Percentiles rank a stretch among this genome's conserved stretches.
Conservation (phyloP, 1,140 invertebrate species). For the Bombyx mandarina region DNA sequence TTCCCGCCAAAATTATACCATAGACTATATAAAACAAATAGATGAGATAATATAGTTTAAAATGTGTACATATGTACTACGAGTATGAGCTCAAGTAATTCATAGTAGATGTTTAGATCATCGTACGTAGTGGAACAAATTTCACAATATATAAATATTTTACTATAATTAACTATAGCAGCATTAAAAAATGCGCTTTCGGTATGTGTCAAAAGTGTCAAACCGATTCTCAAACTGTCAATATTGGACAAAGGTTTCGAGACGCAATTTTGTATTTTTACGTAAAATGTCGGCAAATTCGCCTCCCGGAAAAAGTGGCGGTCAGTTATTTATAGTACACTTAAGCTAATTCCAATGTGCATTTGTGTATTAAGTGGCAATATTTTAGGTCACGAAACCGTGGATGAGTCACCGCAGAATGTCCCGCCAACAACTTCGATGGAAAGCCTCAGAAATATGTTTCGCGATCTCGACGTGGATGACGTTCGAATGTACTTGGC, state of each 20-base stretch:
- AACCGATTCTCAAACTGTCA: conserved; percentile 24
- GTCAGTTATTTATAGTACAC: conserved; percentile 24
- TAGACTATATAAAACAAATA: too few species aligned
- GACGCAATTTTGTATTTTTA: conserved; percentile 49
- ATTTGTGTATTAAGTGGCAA: conserved; percentile 8
- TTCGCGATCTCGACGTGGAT: conserved; percentile 60
- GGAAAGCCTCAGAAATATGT: conserved; percentile 36
- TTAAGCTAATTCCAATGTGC: conserved; percentile 8
- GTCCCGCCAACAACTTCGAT: conserved; percentile 48
- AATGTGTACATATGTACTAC: too few species aligned
- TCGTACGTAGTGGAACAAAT: too few species aligned
- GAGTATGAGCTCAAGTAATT: too few species aligned
- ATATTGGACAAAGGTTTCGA: conserved; percentile 49
- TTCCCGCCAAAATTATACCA: too few species aligned
- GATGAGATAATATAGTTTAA: too few species aligned
- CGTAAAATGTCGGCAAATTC: conserved; percentile 60
- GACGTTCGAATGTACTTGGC: conserved; percentile 60
- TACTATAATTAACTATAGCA: too few species aligned
- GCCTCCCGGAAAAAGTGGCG: conserved; percentile 53
- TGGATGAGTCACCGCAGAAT: conserved; percentile 16
- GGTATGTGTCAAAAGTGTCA: conserved; percentile 46
- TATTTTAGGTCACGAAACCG: conserved; percentile 31
- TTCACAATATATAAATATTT: too few species aligned
- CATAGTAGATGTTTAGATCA: too few species aligned
- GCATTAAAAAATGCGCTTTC: conserved; percentile 38